phyloP scores from a whole-genome alignment of 2,888 invertebrate genomes.

The Lamellibrachia satsuma region DNA sequence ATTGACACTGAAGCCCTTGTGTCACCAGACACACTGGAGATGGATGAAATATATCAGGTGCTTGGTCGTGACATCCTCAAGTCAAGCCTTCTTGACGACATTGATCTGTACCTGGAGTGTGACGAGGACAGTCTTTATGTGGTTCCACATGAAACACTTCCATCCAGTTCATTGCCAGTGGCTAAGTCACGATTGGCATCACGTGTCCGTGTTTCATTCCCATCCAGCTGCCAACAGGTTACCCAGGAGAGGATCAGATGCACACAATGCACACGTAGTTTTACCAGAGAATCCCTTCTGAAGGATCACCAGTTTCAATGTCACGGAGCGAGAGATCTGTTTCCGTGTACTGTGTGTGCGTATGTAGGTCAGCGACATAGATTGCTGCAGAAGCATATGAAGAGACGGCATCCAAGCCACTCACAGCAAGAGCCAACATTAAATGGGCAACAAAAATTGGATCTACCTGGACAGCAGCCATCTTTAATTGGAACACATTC shows the following conservation, averaged over 20 bases:
- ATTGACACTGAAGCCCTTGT: neutral
- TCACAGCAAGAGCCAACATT: neutral
- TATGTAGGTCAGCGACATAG: conserved; percentile 22
- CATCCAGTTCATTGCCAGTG: neutral
- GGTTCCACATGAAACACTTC: conserved; percentile 20
- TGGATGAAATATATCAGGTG: conserved; percentile 20
- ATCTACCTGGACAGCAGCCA: no score
- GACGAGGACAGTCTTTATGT: conserved; percentile 31
- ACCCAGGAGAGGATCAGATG: neutral
- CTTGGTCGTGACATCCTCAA: conserved; percentile 29
- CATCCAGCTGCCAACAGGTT: neutral
- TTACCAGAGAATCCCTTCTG: conserved; percentile 14
- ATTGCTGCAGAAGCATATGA: conserved; percentile 18
- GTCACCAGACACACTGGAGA: neutral
- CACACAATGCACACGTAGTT: neutral
- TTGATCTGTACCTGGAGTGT: conserved; percentile 31
- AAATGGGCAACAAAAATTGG: neutral
- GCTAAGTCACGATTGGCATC: neutral
- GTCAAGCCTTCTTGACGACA: conserved; percentile 31
- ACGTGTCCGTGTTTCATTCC: neutral
- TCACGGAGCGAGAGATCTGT: conserved; percentile 17
- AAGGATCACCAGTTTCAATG: conserved; percentile 6
- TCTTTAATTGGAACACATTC: no score
- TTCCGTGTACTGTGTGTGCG: conserved; percentile 8
- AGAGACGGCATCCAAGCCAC: neutral